Evolutionary conservation across 2,888 invertebrate species (phyloP).

Genomic region (Hydriomena furcata): DNA sequence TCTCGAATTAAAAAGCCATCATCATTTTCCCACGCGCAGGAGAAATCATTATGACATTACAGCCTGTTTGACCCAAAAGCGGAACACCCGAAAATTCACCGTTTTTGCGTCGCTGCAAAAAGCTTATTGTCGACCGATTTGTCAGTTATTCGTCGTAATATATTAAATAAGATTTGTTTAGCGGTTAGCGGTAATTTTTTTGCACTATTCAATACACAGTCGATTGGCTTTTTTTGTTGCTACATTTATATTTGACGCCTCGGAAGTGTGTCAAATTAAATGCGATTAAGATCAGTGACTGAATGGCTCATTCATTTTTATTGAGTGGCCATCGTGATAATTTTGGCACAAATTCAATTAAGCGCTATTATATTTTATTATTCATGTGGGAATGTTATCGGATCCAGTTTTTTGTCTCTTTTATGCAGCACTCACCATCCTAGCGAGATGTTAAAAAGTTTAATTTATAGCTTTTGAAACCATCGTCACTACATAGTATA

Average conservation of each 20-base stretch:
- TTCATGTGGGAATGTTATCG: constrained; percentile 22
- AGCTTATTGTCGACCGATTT: constrained; percentile 41
- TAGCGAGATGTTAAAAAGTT: not conserved
- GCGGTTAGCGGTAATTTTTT: constrained; percentile 46
- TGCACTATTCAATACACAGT: constrained; percentile 37
- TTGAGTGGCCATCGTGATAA: constrained; percentile 31
- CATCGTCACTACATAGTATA: too few relatives aligned
- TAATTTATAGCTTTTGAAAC: not conserved
- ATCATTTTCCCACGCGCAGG: constrained; percentile 34
- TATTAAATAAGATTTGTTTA: constrained; percentile 58
- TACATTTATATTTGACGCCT: constrained; percentile 34
- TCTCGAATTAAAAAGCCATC: constrained; percentile 35
- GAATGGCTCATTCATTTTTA: constrained; percentile 34
- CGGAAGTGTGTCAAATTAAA: constrained; percentile 49
- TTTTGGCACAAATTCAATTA: constrained; percentile 37
- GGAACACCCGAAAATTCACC: constrained; percentile 27
- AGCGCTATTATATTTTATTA: constrained; percentile 32
- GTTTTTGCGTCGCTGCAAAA: constrained; percentile 38
- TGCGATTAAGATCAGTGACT: constrained; percentile 39
- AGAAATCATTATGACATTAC: constrained; percentile 32
- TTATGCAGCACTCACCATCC: not conserved
- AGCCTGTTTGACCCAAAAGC: constrained; percentile 35
- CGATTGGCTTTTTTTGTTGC: constrained; percentile 39
- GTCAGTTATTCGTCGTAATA: constrained; percentile 50
- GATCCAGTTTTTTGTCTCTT: constrained; percentile 13